Evolutionary conservation across 1,140 invertebrate species (phyloP).

Genomic region (Trinorchestia longiramus): DNA sequence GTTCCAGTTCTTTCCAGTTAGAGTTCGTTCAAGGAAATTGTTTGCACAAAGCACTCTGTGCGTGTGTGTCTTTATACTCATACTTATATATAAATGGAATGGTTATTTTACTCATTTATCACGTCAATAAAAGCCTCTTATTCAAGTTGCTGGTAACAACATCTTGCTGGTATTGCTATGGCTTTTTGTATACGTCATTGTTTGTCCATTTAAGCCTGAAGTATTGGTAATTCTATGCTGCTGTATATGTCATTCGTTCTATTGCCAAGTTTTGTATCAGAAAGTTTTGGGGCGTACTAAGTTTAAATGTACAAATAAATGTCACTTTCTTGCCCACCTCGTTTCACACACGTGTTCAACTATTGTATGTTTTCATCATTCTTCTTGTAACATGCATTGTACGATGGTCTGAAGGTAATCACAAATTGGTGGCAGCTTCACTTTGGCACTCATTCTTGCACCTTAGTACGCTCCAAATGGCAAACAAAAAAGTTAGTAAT

Average conservation of each 20-base stretch:
- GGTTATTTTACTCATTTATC: not conserved
- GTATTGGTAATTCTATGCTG: slow-evolving; percentile 46
- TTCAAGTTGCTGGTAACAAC: slow-evolving; percentile 10
- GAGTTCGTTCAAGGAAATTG: not conserved
- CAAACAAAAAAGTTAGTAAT: not conserved
- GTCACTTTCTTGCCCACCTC: not conserved
- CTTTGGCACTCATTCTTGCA: not conserved
- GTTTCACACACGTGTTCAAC: not conserved
- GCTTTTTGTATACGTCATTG: slow-evolving; percentile 44
- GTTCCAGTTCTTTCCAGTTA: not conserved
- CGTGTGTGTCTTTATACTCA: not conserved
- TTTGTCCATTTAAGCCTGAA: slow-evolving; percentile 50
- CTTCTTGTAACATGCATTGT: not conserved
- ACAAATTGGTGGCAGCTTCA: not conserved
- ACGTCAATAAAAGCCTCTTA: slow-evolving; percentile 44
- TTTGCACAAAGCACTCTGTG: not conserved
- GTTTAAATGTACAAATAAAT: not conserved
- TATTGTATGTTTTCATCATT: not conserved
- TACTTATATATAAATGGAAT: slow-evolving; percentile 3
- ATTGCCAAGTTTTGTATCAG: not conserved
- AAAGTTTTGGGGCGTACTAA: slow-evolving; percentile 21
- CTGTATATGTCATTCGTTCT: slow-evolving; percentile 14
- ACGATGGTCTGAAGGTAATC: not conserved
- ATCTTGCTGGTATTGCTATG: slow-evolving; percentile 47
- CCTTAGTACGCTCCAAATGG: slow-evolving; percentile 32